Conservation (phyloP, 2,113 vertebrate species). For the Salvelinus sp. region DNA sequence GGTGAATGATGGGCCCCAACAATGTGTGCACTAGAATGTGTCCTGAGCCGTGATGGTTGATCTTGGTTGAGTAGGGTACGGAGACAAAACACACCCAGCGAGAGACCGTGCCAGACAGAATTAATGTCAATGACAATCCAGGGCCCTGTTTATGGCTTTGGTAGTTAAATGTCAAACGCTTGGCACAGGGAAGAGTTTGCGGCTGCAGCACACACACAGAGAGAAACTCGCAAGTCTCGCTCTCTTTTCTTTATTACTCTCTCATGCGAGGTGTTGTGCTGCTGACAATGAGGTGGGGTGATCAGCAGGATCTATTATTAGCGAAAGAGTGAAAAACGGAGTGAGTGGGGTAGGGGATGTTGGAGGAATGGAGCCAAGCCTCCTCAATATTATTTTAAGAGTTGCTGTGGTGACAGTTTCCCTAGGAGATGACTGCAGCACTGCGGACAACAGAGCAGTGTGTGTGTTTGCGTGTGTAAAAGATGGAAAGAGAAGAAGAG, state of each 20-base stretch:
- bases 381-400: constrained; percentile 43
- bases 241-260: background rate
- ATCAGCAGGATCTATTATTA: constrained; percentile 47
- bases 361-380: constrained; percentile 4
- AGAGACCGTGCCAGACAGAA: constrained; percentile 42
- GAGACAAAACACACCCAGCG: too few species aligned
- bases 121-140: constrained; percentile 67
- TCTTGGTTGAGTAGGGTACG: background rate
- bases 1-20: too few species aligned
- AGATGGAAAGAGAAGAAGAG: constrained; percentile 1
- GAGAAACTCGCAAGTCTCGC: constrained; percentile 39
- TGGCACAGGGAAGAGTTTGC: constrained; percentile 32
- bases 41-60: constrained; percentile 19
- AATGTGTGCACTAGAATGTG: constrained; percentile 6
- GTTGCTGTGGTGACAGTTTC: constrained; percentile 50
- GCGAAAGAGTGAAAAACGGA: constrained; percentile 27
- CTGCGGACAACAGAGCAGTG: background rate
- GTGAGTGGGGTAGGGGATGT: constrained; percentile 19
- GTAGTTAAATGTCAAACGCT: constrained; percentile 70
- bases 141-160: constrained; percentile 52
- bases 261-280: too few species aligned
- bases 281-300: constrained; percentile 16
- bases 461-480: constrained; percentile 4
- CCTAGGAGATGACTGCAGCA: constrained; percentile 32
- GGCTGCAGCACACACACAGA: too few species aligned